A percentile compares a stretch with the other conserved stretches of the same genome.
Evolutionary conservation across 35 echinoderm and acorn worm species (phyloP).

Genomic region (Chiridota heheva): DNA sequence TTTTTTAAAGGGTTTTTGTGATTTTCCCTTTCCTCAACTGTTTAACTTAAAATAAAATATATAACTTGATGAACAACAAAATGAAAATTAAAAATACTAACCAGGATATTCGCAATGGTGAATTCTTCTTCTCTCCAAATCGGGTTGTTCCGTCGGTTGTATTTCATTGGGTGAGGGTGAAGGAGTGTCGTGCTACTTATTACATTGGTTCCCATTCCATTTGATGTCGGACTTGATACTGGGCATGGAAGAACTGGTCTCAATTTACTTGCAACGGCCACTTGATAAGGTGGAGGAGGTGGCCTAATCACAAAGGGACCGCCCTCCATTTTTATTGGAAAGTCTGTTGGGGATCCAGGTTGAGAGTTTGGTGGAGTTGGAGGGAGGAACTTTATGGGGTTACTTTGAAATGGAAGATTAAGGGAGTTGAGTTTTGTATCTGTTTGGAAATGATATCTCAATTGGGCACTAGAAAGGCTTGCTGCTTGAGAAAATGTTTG

Average conservation of each 20-base stretch:
- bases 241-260: constrained; percentile 28
- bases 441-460: background rate
- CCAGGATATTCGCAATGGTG: constrained; percentile 95
- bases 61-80: background rate
- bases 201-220: constrained; percentile 11
- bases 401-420: background rate
- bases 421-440: background rate
- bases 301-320: constrained; percentile 33
- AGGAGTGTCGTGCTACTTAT: constrained; percentile 22
- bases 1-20: no score
- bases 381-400: constrained; percentile 33
- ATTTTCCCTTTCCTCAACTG: no score
- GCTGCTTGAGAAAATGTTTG: background rate
- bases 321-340: constrained; percentile 36
- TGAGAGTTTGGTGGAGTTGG: constrained; percentile 92
- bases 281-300: constrained; percentile 85
- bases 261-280: constrained; percentile 57
- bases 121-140: constrained; percentile 90
- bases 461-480: background rate
- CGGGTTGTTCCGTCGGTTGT: constrained; percentile 95
- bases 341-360: constrained; percentile 85
- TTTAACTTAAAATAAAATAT: no score
- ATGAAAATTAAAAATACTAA: constrained; percentile 28
- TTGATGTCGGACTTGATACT: no score
- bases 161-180: constrained; percentile 47